A percentile compares a stretch with the other conserved stretches of the same genome.
These are phyloP conservation scores for Morpho achilles DNA, from an alignment of 2,888 invertebrate genomes.

Conservation along the genomic window DNA sequence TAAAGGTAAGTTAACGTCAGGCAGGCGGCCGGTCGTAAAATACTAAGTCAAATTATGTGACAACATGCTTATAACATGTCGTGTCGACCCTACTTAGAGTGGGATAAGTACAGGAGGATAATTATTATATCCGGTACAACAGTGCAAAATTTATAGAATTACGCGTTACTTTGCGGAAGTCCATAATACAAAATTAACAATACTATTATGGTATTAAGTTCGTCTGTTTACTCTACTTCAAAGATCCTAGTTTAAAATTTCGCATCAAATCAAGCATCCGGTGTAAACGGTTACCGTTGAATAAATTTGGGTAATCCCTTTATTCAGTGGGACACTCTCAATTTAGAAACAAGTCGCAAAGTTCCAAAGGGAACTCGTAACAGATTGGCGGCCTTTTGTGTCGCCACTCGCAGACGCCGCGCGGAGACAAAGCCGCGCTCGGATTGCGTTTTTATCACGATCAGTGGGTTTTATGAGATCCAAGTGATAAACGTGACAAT, in stretches of 20 bases:
- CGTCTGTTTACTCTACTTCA: no score
- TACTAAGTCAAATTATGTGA: no score
- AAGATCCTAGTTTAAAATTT: neutral
- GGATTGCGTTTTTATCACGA: constrained; percentile 15
- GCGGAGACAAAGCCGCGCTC: neutral
- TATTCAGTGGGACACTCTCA: constrained; percentile 4
- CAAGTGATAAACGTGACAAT: constrained; percentile 10
- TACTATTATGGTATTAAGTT: no score
- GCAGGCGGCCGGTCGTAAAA: no score
- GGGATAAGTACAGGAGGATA: no score
- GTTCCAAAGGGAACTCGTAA: constrained; percentile 5
- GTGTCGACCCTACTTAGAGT: no score
- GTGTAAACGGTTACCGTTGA: constrained; percentile 3
- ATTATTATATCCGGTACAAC: no score
- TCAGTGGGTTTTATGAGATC: constrained; percentile 15
- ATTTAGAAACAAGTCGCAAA: constrained; percentile 7
- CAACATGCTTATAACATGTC: no score
- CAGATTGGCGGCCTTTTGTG: constrained; percentile 1
- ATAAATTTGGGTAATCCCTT: constrained; percentile 7
- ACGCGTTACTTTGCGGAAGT: no score
- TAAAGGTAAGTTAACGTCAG: no score
- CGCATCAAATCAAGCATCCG: neutral
- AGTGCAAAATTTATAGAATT: no score
- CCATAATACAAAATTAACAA: no score
- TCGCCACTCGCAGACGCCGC: neutral